phyloP scores from a whole-genome alignment of 2,797 vertebrate genomes.

The Sparus aurata region DNA sequence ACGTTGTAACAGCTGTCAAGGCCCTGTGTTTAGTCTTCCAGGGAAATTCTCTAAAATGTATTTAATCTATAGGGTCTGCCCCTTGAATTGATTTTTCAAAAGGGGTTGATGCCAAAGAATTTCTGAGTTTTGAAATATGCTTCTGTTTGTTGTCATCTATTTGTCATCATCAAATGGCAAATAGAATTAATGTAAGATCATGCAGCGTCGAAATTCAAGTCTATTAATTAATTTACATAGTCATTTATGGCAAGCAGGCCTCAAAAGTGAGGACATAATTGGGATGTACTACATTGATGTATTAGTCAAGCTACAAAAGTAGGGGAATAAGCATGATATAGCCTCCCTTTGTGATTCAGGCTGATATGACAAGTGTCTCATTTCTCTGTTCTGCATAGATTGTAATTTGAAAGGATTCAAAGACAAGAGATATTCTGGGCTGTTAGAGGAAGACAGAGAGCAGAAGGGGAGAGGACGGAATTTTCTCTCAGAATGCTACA shows the following conservation, averaged over 20 bases:
- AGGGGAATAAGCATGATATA: not conserved
- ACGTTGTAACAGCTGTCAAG: not conserved
- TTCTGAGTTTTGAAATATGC: not conserved
- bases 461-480: not conserved
- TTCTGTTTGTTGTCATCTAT: not conserved
- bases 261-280: not conserved
- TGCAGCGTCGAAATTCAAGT: not conserved
- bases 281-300: not conserved
- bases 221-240: not conserved
- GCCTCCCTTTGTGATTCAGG: not conserved
- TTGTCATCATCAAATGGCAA: not conserved
- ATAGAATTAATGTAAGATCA: not conserved
- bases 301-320: not conserved
- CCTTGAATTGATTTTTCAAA: not conserved
- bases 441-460: not conserved
- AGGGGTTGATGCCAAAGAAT: not conserved
- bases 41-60: not conserved
- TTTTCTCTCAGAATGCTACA: conserved; percentile 15
- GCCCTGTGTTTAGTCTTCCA: not conserved
- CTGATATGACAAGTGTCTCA: not conserved
- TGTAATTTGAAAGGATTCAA: conserved; percentile 6
- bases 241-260: not conserved
- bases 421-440: conserved; percentile 1
- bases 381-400: not conserved
- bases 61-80: not conserved